These are phyloP conservation scores for Eueremaeus valkanovi DNA, from an alignment of 2,888 invertebrate species.

Conservation along the genomic window DNA sequence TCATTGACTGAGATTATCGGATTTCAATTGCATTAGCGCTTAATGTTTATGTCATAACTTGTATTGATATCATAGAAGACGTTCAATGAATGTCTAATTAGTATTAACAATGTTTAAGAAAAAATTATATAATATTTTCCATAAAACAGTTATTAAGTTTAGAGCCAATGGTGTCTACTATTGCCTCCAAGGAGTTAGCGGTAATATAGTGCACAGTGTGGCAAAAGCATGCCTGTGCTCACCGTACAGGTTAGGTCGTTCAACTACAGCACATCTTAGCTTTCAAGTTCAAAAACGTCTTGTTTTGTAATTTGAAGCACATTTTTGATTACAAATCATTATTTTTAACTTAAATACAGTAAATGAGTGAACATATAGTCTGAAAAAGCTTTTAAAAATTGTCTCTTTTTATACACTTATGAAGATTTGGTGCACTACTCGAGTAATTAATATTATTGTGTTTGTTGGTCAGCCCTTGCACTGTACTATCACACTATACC, in stretches of 20 bases:
- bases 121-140: not conserved
- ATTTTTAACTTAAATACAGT: slow-evolving; percentile 15
- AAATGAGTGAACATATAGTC: not conserved
- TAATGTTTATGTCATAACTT: not conserved
- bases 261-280: not conserved
- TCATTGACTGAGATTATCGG: not conserved
- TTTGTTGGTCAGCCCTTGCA: slow-evolving; percentile 19
- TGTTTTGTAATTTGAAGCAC: slow-evolving; percentile 6
- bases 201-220: not conserved
- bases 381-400: not conserved
- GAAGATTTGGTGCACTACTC: not conserved
- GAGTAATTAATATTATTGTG: slow-evolving; percentile 21
- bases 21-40: not conserved
- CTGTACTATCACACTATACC: not conserved
- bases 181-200: not conserved
- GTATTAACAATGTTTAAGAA: not conserved
- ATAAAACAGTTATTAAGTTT: not conserved
- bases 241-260: slow-evolving; percentile 15
- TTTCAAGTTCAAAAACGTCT: slow-evolving; percentile 19
- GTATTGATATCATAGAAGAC: not conserved
- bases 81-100: slow-evolving; percentile 1
- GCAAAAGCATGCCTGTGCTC: not conserved
- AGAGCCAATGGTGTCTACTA: not conserved
- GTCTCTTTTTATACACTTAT: not conserved
- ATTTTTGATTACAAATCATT: not conserved